Conservation (phyloP, 2,888 invertebrate species). For the Sericinus montela region DNA sequence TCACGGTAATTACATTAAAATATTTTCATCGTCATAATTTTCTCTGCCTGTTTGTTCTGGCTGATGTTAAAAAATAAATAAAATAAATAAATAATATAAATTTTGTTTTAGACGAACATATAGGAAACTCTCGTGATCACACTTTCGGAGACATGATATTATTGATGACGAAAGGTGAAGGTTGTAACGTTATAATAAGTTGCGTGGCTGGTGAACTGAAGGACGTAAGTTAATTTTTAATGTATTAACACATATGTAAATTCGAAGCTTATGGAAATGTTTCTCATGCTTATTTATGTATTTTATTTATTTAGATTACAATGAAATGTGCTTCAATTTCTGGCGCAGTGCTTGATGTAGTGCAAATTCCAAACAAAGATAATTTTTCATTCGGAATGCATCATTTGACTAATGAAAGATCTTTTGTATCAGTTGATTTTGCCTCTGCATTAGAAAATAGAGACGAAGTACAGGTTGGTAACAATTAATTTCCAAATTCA, state of each 20-base stretch:
- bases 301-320: constrained; percentile 20
- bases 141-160: constrained; percentile 46
- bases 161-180: constrained; percentile 36
- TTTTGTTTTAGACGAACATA: constrained; percentile 39
- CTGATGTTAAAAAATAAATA: too few relatives aligned
- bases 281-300: too few relatives aligned
- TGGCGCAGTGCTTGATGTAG: constrained; percentile 22
- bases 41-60: too few relatives aligned
- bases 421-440: constrained; percentile 22
- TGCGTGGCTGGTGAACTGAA: constrained; percentile 38
- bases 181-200: constrained; percentile 44
- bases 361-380: constrained; percentile 22
- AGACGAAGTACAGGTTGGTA: constrained; percentile 23
- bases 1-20: too few relatives aligned
- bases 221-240: constrained; percentile 35
- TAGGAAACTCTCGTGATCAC: constrained; percentile 48
- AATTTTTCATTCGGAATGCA: constrained; percentile 25
- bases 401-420: constrained; percentile 19
- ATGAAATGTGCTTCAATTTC: constrained; percentile 19
- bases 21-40: too few relatives aligned
- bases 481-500: neutral
- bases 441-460: constrained; percentile 18
- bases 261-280: too few relatives aligned
- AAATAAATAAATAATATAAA: too few relatives aligned
- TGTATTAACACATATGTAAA: too few relatives aligned